Evolutionary conservation across 2,797 vertebrate genomes (phyloP), one percentile per base, ranked within the genome.

Genomic region (Caiman crocodilus): DNA sequence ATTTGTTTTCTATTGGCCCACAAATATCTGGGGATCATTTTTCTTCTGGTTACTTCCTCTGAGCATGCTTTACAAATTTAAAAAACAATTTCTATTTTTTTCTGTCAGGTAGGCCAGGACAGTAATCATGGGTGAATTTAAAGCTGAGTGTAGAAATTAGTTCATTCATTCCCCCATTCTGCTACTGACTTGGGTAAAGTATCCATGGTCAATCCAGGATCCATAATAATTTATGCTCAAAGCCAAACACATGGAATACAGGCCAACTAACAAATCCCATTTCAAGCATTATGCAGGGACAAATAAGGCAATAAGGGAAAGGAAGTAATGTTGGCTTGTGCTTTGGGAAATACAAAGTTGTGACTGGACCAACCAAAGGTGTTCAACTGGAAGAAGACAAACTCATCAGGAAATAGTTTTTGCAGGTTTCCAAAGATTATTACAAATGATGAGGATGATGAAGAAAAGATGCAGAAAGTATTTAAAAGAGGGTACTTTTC

Each of bases 401-500:
- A 94, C 86, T 83, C 87, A 86, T 56, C 89, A 81, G 79, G 79
- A 91, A 95, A 94, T 92, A 50, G 90, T 84, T 1, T 94, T 94
- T 89, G 94, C 79, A 32, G 59, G 56, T 93, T 95, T 96, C 94
- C 91, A 42, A 23, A 56, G 42, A 32, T 56, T 12, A 9, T 71
- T 91, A 73, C 73, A 91, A 94, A 7, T 77, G 71, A 14, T 0
- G 0, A 25, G 63, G 76, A 85, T 15, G 20, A 5, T 14, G 58
- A 32, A 73, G 17, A 18, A 56, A 59, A 81, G 50, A 18, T 16
- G 28, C 14, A 73, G 16, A 82, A 69, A 65, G 9, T 50, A 50
- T 50, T 50, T 50, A 50, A 50, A 50, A 50, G 42, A 50, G 9
- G 42, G 9, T 50, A 50, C 42, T 10, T 50, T 50, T 50, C 10